Conservation (phyloP, 2,113 vertebrate species). For the Campylomormyrus numenius region DNA sequence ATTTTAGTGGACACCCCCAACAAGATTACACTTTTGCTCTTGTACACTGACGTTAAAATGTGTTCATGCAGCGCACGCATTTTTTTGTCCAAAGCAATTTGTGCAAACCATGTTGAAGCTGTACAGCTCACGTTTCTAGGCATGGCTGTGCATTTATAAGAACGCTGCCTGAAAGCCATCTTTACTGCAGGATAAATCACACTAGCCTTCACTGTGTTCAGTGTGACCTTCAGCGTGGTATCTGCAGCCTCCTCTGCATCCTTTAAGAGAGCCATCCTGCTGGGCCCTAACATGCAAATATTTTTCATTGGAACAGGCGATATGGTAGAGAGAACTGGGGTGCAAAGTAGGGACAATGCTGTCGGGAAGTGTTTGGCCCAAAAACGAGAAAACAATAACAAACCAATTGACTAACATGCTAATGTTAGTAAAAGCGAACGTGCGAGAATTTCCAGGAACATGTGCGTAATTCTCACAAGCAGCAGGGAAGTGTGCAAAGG, state of each 20-base stretch:
- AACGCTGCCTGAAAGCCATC: neutral
- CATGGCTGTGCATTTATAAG: neutral
- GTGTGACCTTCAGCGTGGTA: neutral
- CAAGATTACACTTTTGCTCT: neutral
- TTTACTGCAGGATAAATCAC: neutral
- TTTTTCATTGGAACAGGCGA: neutral
- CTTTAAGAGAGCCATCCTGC: neutral
- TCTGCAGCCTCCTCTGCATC: neutral
- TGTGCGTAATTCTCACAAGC: neutral
- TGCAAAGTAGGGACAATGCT: neutral
- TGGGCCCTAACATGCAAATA: neutral
- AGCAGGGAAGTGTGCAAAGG: neutral
- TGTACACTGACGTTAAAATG: neutral
- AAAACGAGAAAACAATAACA: neutral
- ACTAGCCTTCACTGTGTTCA: neutral
- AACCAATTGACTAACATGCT: neutral
- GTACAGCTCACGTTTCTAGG: neutral
- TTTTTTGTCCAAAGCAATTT: neutral
- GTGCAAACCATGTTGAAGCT: neutral
- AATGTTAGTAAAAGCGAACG: neutral
- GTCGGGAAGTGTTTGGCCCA: neutral
- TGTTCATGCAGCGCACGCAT: neutral
- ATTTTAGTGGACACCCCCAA: neutral
- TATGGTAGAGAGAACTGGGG: neutral
- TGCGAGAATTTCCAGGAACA: neutral